Conservation (phyloP, 2,888 invertebrate species). For the Melanargia galathea region DNA sequence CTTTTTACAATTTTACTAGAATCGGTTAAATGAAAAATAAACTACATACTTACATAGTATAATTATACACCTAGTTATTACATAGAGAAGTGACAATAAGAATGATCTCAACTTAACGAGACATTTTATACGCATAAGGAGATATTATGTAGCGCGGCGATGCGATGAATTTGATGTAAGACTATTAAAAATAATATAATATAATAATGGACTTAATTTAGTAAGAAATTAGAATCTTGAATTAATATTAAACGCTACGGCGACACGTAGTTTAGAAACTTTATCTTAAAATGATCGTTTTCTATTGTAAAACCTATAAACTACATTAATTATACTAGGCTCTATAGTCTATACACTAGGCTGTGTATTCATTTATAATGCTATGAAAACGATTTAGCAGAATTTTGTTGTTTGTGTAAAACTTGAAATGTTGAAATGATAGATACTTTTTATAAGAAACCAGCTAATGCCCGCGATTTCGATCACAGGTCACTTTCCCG, state of each 20-base stretch:
- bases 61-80: not conserved
- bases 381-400: not conserved
- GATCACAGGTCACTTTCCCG: no score
- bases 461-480: no score
- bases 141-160: no score
- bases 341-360: not conserved
- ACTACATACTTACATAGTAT: not conserved
- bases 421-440: not conserved
- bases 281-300: not conserved
- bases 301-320: constrained; percentile 1
- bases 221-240: not conserved
- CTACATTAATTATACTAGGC: no score
- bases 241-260: not conserved
- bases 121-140: not conserved
- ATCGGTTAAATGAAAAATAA: not conserved
- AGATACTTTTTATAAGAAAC: no score
- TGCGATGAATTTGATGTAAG: not conserved
- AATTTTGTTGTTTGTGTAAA: not conserved
- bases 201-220: not conserved
- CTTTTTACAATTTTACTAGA: not conserved
- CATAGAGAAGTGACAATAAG: not conserved
- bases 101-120: not conserved
- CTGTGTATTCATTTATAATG: not conserved
- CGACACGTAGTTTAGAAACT: not conserved
- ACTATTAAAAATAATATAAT: no score